These are phyloP conservation scores for Cosmia pyralina DNA, from an alignment of 2,888 invertebrate genomes.

Conservation along the genomic window DNA sequence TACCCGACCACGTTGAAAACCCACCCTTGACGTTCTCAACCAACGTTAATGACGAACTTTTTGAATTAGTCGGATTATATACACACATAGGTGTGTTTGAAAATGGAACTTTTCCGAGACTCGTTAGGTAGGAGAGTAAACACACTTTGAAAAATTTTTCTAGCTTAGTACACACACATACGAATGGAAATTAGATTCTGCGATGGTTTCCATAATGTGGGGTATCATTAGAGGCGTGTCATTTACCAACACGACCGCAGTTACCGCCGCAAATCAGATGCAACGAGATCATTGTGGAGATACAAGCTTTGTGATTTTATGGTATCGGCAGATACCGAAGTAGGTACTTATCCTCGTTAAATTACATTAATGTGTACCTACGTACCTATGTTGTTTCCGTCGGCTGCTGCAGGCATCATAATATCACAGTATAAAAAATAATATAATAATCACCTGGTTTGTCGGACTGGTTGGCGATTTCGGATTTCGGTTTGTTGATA, in stretches of 20 bases:
- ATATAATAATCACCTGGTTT: too few species aligned
- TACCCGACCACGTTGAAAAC: constrained; percentile 68
- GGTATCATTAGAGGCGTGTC: constrained; percentile 46
- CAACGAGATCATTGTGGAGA: constrained; percentile 44
- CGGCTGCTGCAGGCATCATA: not conserved
- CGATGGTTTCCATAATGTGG: constrained; percentile 43
- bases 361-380: not conserved
- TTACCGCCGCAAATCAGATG: constrained; percentile 49
- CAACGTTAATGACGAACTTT: constrained; percentile 43
- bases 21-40: constrained; percentile 33
- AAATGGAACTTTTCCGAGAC: constrained; percentile 70
- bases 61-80: constrained; percentile 61
- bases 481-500: too few species aligned
- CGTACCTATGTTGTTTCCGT: not conserved
- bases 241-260: constrained; percentile 50
- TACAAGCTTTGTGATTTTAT: constrained; percentile 27
- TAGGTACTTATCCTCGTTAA: not conserved
- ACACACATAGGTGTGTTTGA: constrained; percentile 61
- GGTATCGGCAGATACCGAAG: constrained; percentile 13
- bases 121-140: constrained; percentile 74
- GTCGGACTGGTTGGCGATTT: too few species aligned
- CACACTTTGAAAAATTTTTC: constrained; percentile 70
- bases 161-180: constrained; percentile 58
- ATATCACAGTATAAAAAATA: too few species aligned
- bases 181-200: constrained; percentile 56